Evolutionary conservation across 2,888 invertebrate genomes (phyloP), one percentile per base, ranked within the genome.

Genomic region (Deroplatys truncata): DNA sequence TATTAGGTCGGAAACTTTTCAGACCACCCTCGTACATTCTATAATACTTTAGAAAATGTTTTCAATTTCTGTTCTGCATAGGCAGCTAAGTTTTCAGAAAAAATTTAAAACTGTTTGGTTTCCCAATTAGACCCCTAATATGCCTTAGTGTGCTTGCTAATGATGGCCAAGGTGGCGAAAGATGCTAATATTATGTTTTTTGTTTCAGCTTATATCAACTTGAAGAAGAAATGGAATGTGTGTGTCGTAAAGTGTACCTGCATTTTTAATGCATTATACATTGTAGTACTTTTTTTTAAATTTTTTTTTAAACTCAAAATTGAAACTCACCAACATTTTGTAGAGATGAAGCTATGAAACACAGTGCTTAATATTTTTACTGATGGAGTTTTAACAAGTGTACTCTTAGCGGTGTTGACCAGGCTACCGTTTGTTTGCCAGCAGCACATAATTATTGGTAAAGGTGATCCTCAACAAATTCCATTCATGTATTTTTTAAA

Each of bases 161-260:
- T 43, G 13, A 13, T 13, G 13, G 43, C 43, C 43, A 43, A 13
- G 2, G 1, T 43, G 10, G 43, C 13, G 1, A 43, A 10, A 20
- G 3, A 5, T 20, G 56, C 56, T 72, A 72, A 72, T 72, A 72
- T 72, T 85, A 15, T 28, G 90, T 91, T 92, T 92, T 91, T 91
- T 92, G 90, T 93, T 93, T 90, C 92, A 94, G 94, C 92, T 94
- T 91, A 94, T 94, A 93, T 93, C 93, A 91, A 93, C 94, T 93
- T 94, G 93, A 94, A 92, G 88, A n/a, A 87, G 84, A n/a, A 85
- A 16, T 82, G 15, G 72, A 10, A 28, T 84, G 88, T 28, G 86
- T 87, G 49, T 49, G 43, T 31, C 84, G 43, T 85, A 82, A 89
- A 85, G 89, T 85, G 82, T 84, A 85, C 85, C 84, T 88, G 84